These are phyloP conservation scores for human DNA, from an alignment of 2,113 vertebrate species.

Conservation along the genomic window DNA sequence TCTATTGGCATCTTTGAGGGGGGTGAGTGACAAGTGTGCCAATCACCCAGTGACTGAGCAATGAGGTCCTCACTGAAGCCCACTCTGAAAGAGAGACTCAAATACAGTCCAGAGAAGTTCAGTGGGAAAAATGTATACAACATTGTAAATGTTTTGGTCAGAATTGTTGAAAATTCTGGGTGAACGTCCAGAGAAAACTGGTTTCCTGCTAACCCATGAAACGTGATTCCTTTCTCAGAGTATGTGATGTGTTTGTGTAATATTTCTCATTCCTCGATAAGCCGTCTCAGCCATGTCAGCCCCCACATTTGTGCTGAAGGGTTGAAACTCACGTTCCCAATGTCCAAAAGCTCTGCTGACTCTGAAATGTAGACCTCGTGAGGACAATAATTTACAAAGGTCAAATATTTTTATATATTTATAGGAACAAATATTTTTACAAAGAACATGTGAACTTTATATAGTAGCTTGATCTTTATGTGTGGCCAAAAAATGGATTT, in stretches of 20 bases:
- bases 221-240: constrained; percentile 69
- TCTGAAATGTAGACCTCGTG: constrained; percentile 35
- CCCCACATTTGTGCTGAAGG: constrained; percentile 43
- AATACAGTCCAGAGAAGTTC: background rate
- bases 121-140: background rate
- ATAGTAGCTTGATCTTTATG: constrained; percentile 30
- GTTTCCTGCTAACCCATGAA: constrained; percentile 63
- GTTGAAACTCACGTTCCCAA: constrained; percentile 58
- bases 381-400: constrained; percentile 44
- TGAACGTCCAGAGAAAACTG: constrained; percentile 12
- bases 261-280: constrained; percentile 70
- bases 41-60: background rate
- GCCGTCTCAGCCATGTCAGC: constrained; percentile 34
- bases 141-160: background rate
- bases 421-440: constrained; percentile 15
- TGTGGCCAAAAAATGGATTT: constrained; percentile 17
- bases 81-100: background rate
- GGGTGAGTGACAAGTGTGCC: background rate
- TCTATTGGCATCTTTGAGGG: background rate
- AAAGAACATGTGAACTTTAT: constrained; percentile 25
- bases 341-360: constrained; percentile 38
- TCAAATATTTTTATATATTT: constrained; percentile 64
- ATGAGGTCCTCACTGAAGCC: background rate
- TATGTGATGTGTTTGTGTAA: constrained; percentile 54
- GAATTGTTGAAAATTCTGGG: constrained; percentile 29